These are phyloP conservation scores for Petroica traversi DNA, from an alignment of 2,113 vertebrate genomes.

Conservation along the genomic window DNA sequence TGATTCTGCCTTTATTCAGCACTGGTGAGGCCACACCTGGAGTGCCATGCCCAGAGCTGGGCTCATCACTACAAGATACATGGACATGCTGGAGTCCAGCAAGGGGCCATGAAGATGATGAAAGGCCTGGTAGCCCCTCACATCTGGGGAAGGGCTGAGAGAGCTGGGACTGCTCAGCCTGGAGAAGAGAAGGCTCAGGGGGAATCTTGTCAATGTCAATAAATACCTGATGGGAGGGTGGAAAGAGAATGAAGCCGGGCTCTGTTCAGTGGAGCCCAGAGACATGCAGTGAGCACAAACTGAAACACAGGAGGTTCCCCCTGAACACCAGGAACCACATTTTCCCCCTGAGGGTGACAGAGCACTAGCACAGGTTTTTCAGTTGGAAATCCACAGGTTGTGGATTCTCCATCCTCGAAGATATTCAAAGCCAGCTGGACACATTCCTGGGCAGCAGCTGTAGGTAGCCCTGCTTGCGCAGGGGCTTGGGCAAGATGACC, in stretches of 20 bases:
- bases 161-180: not conserved
- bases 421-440: not conserved
- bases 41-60: not conserved
- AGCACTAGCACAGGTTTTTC: not conserved
- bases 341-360: rapidly evolving
- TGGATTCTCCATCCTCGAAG: not conserved
- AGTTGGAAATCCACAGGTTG: no score
- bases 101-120: not conserved
- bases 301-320: not conserved
- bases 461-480: not conserved
- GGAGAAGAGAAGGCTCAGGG: not conserved
- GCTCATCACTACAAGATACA: not conserved
- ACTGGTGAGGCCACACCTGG: not conserved
- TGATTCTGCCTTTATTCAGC: not conserved
- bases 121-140: not conserved
- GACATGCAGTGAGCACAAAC: not conserved
- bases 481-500: not conserved
- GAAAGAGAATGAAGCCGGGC: not conserved
- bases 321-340: not conserved
- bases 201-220: not conserved
- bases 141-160: not conserved
- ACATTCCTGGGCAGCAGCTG: not conserved
- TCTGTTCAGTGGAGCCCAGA: not conserved
- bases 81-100: not conserved
- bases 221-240: not conserved